Base-by-base conservation (phyloP, 2,113 vertebrate species). In the Litocranius walleri region DNA sequence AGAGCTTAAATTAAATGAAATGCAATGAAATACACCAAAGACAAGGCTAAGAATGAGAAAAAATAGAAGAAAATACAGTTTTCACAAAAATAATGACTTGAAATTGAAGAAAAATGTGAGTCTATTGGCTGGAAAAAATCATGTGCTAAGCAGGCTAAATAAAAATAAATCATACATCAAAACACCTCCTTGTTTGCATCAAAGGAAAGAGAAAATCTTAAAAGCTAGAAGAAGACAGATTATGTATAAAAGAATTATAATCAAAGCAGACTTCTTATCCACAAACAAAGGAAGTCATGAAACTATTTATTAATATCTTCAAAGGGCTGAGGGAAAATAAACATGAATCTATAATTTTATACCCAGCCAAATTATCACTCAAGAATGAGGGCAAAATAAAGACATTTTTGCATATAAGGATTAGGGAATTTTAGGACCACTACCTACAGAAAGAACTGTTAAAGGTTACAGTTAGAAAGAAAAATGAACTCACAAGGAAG, bases 281-380 rank as follows among this genome's bases (percentile, higher is more conserved):
- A 67, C 12, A 86, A 83, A 93, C 10, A 80, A 74, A 83, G 52
- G 56, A 94, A 87, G 30, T 33, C 88, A 97, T 45, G 7, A 95
- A 96, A 45, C 36, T 23, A 93, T 81, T 84, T 92, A 88, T 36
- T 90, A 97, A 13, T 82, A 88, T 91, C 43, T 89, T 90, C 50
- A 56, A 95, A 97, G 52, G 86, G 30, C 19, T 95, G 33, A 81
- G 6, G 59, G n/a, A 61, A 98, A 92, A 96, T 85, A n/a, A 88
- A 54, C 21, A 64, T 50, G 19, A 6, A 77, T 40, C 15, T 84
- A 25, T 82, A 87, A 89, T 94, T 97, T 95, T 92, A 97, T 56
- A 64, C 27, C 19, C 36, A 67, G 52, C 3, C 33, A 96, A 91
- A 96, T 74, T 94, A 90, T 91, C 50, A 61, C 52, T 94, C 36